These are phyloP conservation scores for Hoplias malabaricus DNA, from an alignment of 2,113 vertebrate species.

Conservation along the genomic window DNA sequence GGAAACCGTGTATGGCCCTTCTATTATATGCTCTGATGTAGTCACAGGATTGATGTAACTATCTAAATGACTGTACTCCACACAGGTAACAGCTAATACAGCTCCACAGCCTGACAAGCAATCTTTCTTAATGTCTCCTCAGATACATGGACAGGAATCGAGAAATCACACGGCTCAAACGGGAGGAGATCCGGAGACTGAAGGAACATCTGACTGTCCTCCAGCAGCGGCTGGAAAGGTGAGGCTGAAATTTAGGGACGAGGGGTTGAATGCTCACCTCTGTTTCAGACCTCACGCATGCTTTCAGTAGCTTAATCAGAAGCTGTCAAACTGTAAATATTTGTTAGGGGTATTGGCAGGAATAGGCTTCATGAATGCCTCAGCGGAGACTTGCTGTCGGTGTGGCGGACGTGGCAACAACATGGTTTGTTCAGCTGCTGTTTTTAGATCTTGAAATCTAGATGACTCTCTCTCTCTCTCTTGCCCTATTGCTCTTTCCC, in stretches of 20 bases:
- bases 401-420: constrained; percentile 6
- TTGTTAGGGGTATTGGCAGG: constrained; percentile 21
- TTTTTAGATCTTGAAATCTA: constrained; percentile 38
- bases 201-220: constrained; percentile 94
- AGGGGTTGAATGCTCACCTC: background rate
- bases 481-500: background rate
- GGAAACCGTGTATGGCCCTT: too few species aligned
- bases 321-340: constrained; percentile 29
- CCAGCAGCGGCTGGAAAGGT: constrained; percentile 97
- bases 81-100: background rate
- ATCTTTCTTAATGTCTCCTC: constrained; percentile 20
- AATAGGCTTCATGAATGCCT: background rate
- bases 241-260: constrained; percentile 30
- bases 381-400: constrained; percentile 8
- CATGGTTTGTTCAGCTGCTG: constrained; percentile 1
- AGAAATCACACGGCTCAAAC: constrained; percentile 94
- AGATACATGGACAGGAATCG: constrained; percentile 98
- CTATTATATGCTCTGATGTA: too few species aligned
- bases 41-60: too few species aligned
- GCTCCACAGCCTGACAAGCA: background rate
- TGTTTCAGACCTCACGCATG: background rate
- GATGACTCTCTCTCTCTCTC: background rate
- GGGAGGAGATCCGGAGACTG: constrained; percentile 96
- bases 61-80: background rate
- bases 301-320: background rate